Base-by-base conservation (phyloP, 2,113 vertebrate species). In the Lepisosteus osseus region DNA sequence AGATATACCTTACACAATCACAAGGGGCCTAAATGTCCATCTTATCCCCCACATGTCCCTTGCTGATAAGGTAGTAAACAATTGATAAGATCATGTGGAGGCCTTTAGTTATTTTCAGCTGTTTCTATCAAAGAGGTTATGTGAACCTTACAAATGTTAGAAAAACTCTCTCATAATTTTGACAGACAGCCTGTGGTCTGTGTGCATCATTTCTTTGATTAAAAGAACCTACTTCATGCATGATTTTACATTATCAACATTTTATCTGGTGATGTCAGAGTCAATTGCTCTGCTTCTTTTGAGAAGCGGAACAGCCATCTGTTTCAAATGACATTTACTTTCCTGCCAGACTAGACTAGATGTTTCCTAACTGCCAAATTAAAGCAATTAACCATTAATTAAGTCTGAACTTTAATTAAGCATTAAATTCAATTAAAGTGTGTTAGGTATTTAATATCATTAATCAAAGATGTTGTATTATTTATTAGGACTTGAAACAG, bases 31-130 rank as follows among this genome's bases (percentile, higher is more conserved):
- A 17, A 59, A 59, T 59, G 29, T 8, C 43, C 43, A 64, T 65
- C 74, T 80, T 82, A 82, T 79, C 82, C 8, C 54, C 1, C 41
- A 7, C 42, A 67, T 54, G 72, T 74, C 72, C 74, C 75, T 74
- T 61, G 80, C 75, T 76, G 76, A 72, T 75, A 71, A 61, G 64
- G 78, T 13, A 67, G 76, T 69, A 57, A 11, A 51, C 3, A 11
- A 59, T 41, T 44, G 67, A 69, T 69, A 64, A 63, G 13, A 56
- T 69, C 68, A 59, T 47, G 13, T 51, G 3, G 45, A 61, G 51
- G 67, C 61, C 54, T 59, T 44, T n/a, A 14, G 59, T 29, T 43
- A 64, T 56, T 63, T 45, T 51, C 43, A 61, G 72, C 72, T 51
- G 15, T 68, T 14, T 73, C n/a, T 40, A 61, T 40, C 44, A 15